Percentiles rank a stretch among this genome's conserved stretches.
Conservation (phyloP, 2,113 vertebrate genomes). For the Sigmodon hispidus region DNA sequence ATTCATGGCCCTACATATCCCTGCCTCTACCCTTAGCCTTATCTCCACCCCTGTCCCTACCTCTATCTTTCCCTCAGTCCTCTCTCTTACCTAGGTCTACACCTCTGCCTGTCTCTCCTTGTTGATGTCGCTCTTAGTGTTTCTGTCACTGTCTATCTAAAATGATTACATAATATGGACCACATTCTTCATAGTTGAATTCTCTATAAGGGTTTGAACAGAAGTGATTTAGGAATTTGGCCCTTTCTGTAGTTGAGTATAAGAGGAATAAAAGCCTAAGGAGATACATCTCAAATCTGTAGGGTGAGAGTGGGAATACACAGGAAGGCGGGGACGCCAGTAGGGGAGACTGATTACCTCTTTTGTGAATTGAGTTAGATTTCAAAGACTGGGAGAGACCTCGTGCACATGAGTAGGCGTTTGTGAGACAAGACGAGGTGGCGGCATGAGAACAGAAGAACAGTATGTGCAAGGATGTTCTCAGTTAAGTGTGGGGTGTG, state of each 20-base stretch:
- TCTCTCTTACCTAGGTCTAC: neutral
- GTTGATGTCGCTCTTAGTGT: neutral
- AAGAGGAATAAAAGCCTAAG: neutral
- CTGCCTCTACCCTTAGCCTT: neutral
- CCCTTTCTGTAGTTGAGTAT: neutral
- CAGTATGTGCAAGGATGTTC: neutral
- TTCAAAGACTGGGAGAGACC: constrained; percentile 1
- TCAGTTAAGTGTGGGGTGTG: neutral
- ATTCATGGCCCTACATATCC: neutral
- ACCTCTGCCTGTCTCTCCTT: neutral
- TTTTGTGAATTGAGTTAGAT: neutral
- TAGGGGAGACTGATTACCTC: neutral
- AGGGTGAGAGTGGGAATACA: neutral
- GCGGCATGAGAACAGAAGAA: neutral
- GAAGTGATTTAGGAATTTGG: neutral
- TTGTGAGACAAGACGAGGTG: neutral
- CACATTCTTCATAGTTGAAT: neutral
- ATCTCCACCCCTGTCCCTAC: too few species aligned
- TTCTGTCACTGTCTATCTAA: neutral
- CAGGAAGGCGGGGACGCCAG: neutral
- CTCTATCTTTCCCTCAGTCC: neutral
- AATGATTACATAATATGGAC: too few species aligned
- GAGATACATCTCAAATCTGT: neutral
- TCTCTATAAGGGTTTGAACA: neutral
- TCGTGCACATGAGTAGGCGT: neutral